These are phyloP conservation scores for Pseudoatta argentina DNA, from an alignment of 1,140 invertebrate species.

Conservation along the genomic window DNA sequence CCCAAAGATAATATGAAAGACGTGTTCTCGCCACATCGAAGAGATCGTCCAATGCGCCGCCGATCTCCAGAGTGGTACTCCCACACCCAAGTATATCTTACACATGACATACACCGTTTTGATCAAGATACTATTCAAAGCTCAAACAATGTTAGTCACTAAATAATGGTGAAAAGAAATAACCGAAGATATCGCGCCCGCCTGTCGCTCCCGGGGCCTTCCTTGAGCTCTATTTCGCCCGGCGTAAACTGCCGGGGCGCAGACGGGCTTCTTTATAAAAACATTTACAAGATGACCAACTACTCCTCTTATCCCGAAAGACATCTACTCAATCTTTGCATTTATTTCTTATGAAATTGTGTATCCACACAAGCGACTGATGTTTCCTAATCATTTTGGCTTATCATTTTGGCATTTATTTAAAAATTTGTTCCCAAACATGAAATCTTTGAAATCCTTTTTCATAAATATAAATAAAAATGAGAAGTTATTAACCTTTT, in stretches of 20 bases:
- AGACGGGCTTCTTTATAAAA: conserved; percentile 78
- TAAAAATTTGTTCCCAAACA: not conserved
- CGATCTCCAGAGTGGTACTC: conserved; percentile 81
- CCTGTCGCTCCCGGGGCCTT: conserved; percentile 68
- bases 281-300: conserved; percentile 71
- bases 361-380: not conserved
- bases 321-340: not conserved
- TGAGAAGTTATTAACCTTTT: not conserved
- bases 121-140: conserved; percentile 87
- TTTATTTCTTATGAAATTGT: not conserved
- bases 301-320: not conserved
- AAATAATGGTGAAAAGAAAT: conserved; percentile 86
- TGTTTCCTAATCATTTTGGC: not conserved
- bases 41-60: conserved; percentile 48
- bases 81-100: conserved; percentile 87
- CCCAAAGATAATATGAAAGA: not conserved
- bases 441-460: not conserved
- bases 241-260: conserved; percentile 33
- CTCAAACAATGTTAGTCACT: conserved; percentile 87
- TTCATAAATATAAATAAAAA: conserved; percentile 8
- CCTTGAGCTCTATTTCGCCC: conserved; percentile 39
- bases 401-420: not conserved
- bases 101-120: conserved; percentile 87
- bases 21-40: not conserved
- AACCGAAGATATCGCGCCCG: conserved; percentile 82